Conservation (phyloP, 2,888 invertebrate species). For the Microdon myrmicae region DNA sequence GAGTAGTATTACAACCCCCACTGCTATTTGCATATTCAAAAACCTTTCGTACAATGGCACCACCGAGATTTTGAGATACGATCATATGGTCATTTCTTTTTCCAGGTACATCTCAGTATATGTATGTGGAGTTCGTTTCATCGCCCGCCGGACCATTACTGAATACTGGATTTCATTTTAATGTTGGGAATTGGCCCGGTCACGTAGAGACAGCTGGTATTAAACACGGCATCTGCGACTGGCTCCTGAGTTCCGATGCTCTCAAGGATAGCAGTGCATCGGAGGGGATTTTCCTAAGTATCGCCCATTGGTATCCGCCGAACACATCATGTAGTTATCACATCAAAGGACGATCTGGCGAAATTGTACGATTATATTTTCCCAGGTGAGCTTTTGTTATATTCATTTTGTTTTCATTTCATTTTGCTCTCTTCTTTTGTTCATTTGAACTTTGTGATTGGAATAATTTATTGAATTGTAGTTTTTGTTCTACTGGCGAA, state of each 20-base stretch:
- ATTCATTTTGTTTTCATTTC: neutral
- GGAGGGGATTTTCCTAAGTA: slow-evolving; percentile 89
- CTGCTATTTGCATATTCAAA: slow-evolving; percentile 34
- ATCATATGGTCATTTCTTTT: slow-evolving; percentile 16
- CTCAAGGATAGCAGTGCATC: slow-evolving; percentile 81
- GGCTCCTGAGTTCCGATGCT: slow-evolving; percentile 86
- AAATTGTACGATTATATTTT: slow-evolving; percentile 89
- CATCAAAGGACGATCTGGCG: slow-evolving; percentile 85
- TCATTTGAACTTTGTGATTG: neutral
- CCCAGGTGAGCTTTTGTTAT: slow-evolving; percentile 73
- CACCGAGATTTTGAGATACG: slow-evolving; percentile 15
- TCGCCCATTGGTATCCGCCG: slow-evolving; percentile 94
- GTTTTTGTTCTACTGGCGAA: no score
- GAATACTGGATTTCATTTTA: slow-evolving; percentile 94
- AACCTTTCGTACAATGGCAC: slow-evolving; percentile 26
- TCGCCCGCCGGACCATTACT: slow-evolving; percentile 89
- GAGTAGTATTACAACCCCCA: slow-evolving; percentile 12
- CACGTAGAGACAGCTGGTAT: slow-evolving; percentile 90
- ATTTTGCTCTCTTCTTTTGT: neutral
- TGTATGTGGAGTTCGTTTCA: slow-evolving; percentile 89
- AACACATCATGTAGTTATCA: slow-evolving; percentile 92
- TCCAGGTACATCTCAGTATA: slow-evolving; percentile 81
- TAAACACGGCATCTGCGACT: slow-evolving; percentile 87
- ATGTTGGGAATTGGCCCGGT: slow-evolving; percentile 94
- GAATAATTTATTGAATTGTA: no score